Evolutionary conservation across 2,888 invertebrate genomes (phyloP), one percentile per base, ranked within the genome.

Genomic region (Salpingus planirostris): DNA sequence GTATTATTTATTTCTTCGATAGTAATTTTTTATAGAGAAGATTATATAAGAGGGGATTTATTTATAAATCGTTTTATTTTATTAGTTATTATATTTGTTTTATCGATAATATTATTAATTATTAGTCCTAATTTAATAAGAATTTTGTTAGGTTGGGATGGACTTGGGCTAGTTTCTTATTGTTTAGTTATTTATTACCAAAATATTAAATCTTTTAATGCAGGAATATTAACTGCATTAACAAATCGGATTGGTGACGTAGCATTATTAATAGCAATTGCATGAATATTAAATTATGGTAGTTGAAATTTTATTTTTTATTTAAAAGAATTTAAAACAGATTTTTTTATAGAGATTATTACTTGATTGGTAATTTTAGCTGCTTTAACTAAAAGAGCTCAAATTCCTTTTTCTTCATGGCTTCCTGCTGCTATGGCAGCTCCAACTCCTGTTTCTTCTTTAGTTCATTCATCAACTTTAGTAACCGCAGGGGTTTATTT

Each of bases 351-450:
- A 57, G 45, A 44, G 47, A 52, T 71, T 49, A 60, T 70, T 60
- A 55, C 57, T 0, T 5, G 46, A n/a, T 64, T 73, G 50, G 54
- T 70, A 42, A 64, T 67, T 55, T 60, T 70, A 46, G 76, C 76
- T 0, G 69, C 73, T 30, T 74, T 81, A 66, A 82, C 82, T 38
- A 85, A 85, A 64, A 84, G 82, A 46, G 84, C 83, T 55, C 83
- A 85, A 63, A 75, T 84, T 70, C 83, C 84, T 26, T 86, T 85
- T 77, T 80, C 79, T 40, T 72, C 79, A 25, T 85, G 83, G 50
- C 62, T 83, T 27, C 84, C 84, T 0, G 77, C 76, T 0, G 82
- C 82, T 24, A 84, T 84, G 62, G 78, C 80, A 0, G 83, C 82
- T 24, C 83, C 83, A 18, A 84, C 82, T 0, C 82, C 82, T 6